Conservation (phyloP, 2,797 vertebrate species). For the Lithobates sylvaticus region DNA sequence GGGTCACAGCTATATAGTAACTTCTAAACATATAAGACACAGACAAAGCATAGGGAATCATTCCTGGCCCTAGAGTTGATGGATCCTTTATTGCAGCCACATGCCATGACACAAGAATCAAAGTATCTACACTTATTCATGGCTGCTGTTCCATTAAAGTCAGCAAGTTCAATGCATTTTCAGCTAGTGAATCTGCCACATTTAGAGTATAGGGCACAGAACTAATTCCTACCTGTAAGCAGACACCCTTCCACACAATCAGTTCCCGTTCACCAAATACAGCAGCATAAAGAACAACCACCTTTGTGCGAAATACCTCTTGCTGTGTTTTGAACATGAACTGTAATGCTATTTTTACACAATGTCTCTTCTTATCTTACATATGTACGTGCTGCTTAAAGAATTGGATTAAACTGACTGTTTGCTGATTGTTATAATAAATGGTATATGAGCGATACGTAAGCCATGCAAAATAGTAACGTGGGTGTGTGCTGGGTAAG, state of each 20-base stretch:
- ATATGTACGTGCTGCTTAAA: not conserved
- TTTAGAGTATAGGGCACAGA: not conserved
- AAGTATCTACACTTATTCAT: not conserved
- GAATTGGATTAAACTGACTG: not conserved
- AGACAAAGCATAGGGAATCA: not conserved
- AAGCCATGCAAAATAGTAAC: not conserved
- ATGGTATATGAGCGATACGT: not conserved
- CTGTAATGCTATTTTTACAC: not conserved
- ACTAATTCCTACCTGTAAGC: not conserved
- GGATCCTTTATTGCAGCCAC: no score
- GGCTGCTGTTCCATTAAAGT: not conserved
- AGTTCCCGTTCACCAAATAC: slow-evolving; percentile 1
- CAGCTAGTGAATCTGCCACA: not conserved
- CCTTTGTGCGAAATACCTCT: not conserved
- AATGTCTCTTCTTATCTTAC: not conserved
- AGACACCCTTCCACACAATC: not conserved
- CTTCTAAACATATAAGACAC: not conserved
- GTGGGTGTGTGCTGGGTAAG: not conserved
- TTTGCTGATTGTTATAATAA: not conserved
- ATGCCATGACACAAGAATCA: no score
- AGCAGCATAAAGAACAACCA: not conserved
- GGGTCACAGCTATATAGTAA: no score
- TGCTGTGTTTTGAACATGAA: not conserved
- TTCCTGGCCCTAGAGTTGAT: no score
- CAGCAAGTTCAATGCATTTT: not conserved